phyloP scores from a whole-genome alignment of 1,140 invertebrate species.

The Scaptomyza montana region DNA sequence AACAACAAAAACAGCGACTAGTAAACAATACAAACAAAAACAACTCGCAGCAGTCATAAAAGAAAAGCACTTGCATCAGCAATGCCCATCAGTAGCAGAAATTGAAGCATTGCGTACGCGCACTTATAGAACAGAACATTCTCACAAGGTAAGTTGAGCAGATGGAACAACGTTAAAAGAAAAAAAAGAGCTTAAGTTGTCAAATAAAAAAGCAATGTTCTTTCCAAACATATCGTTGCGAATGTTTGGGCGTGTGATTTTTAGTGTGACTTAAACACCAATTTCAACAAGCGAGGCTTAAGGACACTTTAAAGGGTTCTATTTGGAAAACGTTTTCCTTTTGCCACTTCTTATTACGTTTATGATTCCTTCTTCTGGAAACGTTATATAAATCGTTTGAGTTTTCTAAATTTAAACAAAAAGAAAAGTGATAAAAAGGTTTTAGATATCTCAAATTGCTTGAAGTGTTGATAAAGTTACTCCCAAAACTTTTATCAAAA shows the following conservation, averaged over 20 bases:
- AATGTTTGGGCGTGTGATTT: neutral
- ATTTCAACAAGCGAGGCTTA: neutral
- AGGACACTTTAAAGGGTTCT: neutral
- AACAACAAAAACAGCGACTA: neutral
- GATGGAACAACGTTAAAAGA: slow-evolving; percentile 36
- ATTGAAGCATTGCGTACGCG: slow-evolving; percentile 12
- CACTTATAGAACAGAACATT: slow-evolving; percentile 5
- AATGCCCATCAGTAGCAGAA: slow-evolving; percentile 24
- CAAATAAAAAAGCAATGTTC: slow-evolving; percentile 34
- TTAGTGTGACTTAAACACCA: neutral
- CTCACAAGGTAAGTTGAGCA: slow-evolving; percentile 64
- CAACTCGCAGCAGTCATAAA: slow-evolving; percentile 23
- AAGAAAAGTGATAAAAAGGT: too few relatives aligned
- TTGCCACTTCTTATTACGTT: too few relatives aligned
- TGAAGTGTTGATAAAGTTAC: too few relatives aligned
- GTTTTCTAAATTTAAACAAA: too few relatives aligned
- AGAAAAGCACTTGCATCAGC: slow-evolving; percentile 40
- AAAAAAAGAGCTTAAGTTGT: slow-evolving; percentile 51
- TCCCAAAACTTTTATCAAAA: too few relatives aligned
- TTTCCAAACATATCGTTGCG: slow-evolving; percentile 25
- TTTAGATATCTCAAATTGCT: too few relatives aligned
- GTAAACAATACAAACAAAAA: slow-evolving; percentile 27
- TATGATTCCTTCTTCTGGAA: too few relatives aligned
- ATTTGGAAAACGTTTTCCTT: neutral
- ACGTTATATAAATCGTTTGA: too few relatives aligned